Base-by-base conservation (phyloP, 92 coral and sea anemone genomes). In the Meandrina meandrites region DNA sequence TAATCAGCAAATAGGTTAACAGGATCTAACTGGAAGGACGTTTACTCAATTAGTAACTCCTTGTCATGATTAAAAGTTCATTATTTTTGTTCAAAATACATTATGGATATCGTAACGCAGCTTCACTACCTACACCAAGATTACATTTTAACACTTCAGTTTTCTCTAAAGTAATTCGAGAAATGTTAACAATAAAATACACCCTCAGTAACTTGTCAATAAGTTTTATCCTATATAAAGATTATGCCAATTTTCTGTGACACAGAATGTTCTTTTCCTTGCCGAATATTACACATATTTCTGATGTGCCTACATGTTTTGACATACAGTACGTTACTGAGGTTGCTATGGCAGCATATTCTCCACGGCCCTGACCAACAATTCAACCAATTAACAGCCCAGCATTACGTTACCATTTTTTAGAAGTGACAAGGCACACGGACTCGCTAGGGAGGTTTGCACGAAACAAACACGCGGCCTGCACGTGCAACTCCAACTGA, bases 391-490 rank as follows among this genome's bases (percentile, higher is more conserved):
- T 36, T 57, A 53, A 75, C 42, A 36, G 15, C 87, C 28, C 80
- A 36, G 70, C 31, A 22, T 57, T 51, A 84, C 87, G 80, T 92
- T 94, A 94, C 98, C 98, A 93, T 91, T 94, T 89, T 84, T 84
- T 94, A 79, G 98, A 91, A 76, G 98, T 92, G 81, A 81, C 90
- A 64, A 94, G 88, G 79, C 88, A 85, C 89, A 92, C 95, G 60
- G 93, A 74, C 81, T 90, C 87, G 87, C 91, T 78, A 76, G 88
- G 87, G 81, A 87, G 71, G 84, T 83, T 90, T 87, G 92, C 93
- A 84, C 94, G 95, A 93, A 93, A 97, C 79, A 92, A 90, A 84
- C 99, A 97, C 57, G 96, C 96, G 66, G 91, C 98, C 79, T 93
- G 97, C 89, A 90, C 94, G 82, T 91, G 90, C 80, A 90, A 90